Conservation (phyloP, 2,888 invertebrate species). For the Phorcus lineatus region DNA sequence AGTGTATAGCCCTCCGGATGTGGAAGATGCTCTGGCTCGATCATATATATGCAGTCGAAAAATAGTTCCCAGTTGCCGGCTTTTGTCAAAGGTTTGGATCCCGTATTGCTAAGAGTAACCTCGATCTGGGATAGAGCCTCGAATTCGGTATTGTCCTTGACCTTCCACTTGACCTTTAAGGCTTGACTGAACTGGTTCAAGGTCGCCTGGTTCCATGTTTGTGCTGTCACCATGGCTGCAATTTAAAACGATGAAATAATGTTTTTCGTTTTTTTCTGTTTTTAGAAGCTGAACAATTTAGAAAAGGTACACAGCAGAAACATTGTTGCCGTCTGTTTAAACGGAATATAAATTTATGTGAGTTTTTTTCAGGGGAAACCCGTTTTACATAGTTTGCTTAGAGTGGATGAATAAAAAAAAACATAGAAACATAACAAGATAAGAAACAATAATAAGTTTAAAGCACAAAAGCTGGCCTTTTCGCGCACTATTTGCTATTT, state of each 20-base stretch:
- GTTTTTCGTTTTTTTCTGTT: background rate
- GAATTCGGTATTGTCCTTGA: background rate
- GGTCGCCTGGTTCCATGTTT: slow-evolving; percentile 16
- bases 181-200: slow-evolving; percentile 7
- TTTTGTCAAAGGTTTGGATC: slow-evolving; percentile 29
- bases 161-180: background rate
- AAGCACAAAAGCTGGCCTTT: too few relatives aligned
- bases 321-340: too few relatives aligned
- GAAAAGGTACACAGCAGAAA: too few relatives aligned
- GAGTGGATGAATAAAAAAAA: too few relatives aligned
- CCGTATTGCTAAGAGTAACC: slow-evolving; percentile 39
- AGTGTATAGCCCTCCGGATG: slow-evolving; percentile 44
- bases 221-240: background rate
- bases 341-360: too few relatives aligned
- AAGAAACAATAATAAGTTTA: too few relatives aligned
- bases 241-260: too few relatives aligned
- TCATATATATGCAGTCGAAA: slow-evolving; percentile 46
- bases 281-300: background rate
- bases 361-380: too few relatives aligned
- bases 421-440: too few relatives aligned
- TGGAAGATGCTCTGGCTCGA: slow-evolving; percentile 39
- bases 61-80: slow-evolving; percentile 61
- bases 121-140: background rate
- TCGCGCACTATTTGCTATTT: too few relatives aligned
- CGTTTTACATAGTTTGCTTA: too few relatives aligned